Conservation (phyloP, 2,888 invertebrate genomes). For the Mayetiola destructor region DNA sequence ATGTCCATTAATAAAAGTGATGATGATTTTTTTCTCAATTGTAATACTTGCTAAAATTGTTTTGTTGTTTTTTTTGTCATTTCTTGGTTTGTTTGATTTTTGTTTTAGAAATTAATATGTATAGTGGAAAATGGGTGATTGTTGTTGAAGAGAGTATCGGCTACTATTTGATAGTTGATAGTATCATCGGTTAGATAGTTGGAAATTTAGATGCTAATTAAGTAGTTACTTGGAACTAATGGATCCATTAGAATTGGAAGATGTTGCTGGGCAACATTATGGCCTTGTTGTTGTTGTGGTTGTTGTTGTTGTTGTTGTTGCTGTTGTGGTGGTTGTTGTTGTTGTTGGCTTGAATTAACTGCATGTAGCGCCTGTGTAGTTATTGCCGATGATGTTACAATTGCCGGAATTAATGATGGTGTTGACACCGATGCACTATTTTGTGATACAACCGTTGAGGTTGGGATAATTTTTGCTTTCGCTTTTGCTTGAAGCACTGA, state of each 20-base stretch:
- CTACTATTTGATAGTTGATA: too few relatives aligned
- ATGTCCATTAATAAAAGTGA: too few relatives aligned
- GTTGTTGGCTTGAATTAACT: slow-evolving; percentile 17
- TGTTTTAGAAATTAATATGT: too few relatives aligned
- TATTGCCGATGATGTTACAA: slow-evolving; percentile 32
- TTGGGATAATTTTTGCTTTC: not conserved
- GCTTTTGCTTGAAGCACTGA: slow-evolving; percentile 12
- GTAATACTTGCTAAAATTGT: too few relatives aligned
- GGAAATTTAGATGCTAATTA: slow-evolving; percentile 13
- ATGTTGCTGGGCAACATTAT: not conserved
- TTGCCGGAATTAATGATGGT: slow-evolving; percentile 13
- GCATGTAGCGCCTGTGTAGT: slow-evolving; percentile 31
- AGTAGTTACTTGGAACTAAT: slow-evolving; percentile 1
- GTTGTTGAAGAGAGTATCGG: too few relatives aligned
- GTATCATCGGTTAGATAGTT: too few relatives aligned
- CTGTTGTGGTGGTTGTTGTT: slow-evolving; percentile 19
- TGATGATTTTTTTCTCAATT: too few relatives aligned
- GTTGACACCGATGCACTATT: not conserved
- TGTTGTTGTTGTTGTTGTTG: slow-evolving; percentile 4
- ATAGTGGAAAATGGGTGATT: too few relatives aligned
- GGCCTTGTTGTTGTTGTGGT: slow-evolving; percentile 13
- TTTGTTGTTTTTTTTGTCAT: too few relatives aligned
- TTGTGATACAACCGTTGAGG: slow-evolving; percentile 17
- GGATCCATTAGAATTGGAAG: slow-evolving; percentile 7
- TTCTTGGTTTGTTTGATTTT: too few relatives aligned